Conservation (phyloP, 2,888 invertebrate genomes). For the Synanthedon tipuliformis region DNA sequence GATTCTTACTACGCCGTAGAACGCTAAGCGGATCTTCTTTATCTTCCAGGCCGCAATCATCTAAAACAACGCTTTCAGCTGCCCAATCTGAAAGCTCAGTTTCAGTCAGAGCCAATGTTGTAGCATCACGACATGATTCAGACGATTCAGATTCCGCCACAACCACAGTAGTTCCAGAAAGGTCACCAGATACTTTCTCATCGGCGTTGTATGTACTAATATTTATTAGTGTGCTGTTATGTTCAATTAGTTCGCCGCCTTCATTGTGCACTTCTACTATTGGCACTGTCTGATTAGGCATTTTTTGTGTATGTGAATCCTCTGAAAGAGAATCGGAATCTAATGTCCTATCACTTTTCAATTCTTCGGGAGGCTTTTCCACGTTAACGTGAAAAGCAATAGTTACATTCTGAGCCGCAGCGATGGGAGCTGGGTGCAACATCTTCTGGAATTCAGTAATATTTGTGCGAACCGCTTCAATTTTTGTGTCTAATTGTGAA, state of each 20-base stretch:
- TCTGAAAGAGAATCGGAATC: slow-evolving; percentile 72
- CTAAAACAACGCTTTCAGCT: slow-evolving; percentile 81
- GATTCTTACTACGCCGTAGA: slow-evolving; percentile 34
- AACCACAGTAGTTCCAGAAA: slow-evolving; percentile 44
- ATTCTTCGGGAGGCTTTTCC: slow-evolving; percentile 38
- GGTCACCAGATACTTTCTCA: slow-evolving; percentile 34
- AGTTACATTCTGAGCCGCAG: background rate
- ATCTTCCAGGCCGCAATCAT: slow-evolving; percentile 73
- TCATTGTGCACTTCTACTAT: slow-evolving; percentile 80
- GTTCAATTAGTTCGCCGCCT: slow-evolving; percentile 74
- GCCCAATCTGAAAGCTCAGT: slow-evolving; percentile 93
- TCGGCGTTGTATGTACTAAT: slow-evolving; percentile 30
- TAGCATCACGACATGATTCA: slow-evolving; percentile 77
- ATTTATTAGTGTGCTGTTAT: slow-evolving; percentile 68
- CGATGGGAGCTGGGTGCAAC: slow-evolving; percentile 79
- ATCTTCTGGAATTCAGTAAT: slow-evolving; percentile 91
- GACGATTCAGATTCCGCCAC: slow-evolving; percentile 65
- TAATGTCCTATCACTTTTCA: slow-evolving; percentile 24
- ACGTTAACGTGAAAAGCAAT: slow-evolving; percentile 26
- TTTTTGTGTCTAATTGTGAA: slow-evolving; percentile 84
- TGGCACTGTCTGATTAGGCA: slow-evolving; percentile 69
- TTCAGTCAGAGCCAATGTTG: slow-evolving; percentile 81
- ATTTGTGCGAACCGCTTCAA: slow-evolving; percentile 85
- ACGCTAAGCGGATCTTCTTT: slow-evolving; percentile 26
- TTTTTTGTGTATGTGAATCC: slow-evolving; percentile 47